These are phyloP conservation scores for Orchestes rusci DNA, from an alignment of 2,888 invertebrate genomes.

Conservation along the genomic window DNA sequence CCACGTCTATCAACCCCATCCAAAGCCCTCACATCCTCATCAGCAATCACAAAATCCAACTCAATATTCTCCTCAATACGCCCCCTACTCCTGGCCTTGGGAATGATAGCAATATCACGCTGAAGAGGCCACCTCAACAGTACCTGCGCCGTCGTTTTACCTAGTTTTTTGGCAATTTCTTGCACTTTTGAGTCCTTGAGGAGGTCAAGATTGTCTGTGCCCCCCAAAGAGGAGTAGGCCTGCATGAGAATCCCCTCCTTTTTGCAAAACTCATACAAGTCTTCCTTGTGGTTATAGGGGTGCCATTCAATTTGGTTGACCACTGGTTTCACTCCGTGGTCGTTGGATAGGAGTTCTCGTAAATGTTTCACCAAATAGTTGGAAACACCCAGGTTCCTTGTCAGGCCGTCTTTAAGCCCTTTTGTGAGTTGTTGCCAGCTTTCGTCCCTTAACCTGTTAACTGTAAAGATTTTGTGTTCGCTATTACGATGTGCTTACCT, in stretches of 20 bases:
- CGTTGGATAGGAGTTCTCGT: conserved; percentile 50
- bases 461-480: background rate
- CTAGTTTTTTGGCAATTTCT: conserved; percentile 52
- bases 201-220: conserved; percentile 47
- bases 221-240: conserved; percentile 74
- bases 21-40: too few relatives aligned
- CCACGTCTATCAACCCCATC: too few relatives aligned
- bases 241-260: conserved; percentile 62
- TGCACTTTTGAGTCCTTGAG: conserved; percentile 53
- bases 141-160: conserved; percentile 56
- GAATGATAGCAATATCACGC: too few relatives aligned
- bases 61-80: too few relatives aligned
- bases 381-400: conserved; percentile 70
- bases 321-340: conserved; percentile 55
- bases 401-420: conserved; percentile 54
- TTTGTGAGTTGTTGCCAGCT: conserved; percentile 65
- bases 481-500: conserved; percentile 12
- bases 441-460: conserved; percentile 42
- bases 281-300: conserved; percentile 61
- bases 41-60: too few relatives aligned
- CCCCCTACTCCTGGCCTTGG: too few relatives aligned
- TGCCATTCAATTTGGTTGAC: conserved; percentile 82
- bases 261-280: conserved; percentile 57
- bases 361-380: conserved; percentile 69
- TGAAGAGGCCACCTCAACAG: too few relatives aligned